Evolutionary conservation across 2,797 vertebrate species (phyloP), one percentile per base, ranked within the genome.

Genomic region (Dicrostonyx torquatus): DNA sequence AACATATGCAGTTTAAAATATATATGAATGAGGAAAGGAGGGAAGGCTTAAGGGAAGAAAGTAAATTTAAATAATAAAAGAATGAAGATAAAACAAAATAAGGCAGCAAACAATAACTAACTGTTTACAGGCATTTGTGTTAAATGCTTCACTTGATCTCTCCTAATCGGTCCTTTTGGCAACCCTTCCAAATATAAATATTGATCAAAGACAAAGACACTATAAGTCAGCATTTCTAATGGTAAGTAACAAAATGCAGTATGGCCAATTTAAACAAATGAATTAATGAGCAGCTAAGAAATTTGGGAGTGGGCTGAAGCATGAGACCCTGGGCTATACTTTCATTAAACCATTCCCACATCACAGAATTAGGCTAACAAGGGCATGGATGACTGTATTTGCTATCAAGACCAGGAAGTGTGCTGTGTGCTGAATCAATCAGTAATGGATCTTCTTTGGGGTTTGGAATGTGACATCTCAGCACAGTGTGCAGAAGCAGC

Each of bases 171-270:
- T 89, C 20, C 17, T 88, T 92, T 55, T 68, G 82, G 26, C 45
- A 93, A 31, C 9, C 6, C 12, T 87, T 94, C 14, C 82, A 94
- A 11, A 75, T 79, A 31, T 66, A 78, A 89, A 12, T 79, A 45
- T 90, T 94, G 18, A 77, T 77, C 76, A 90, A 95, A 90, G 31
- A 77, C 29, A 58, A 79, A 26, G 43, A 89, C 87, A 79, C 68
- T 70, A 5, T 48, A 70, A 80, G 14, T 68, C 66, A 60, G 1
- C 72, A 48, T 96, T 93, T 50, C 76, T 94, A 91, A 34, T 3
- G 40, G 1, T 77, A 89, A 10, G 53, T 8, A 48, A 48, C 14
- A 89, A 12, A 55, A 92, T 45, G 11, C n/a, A 43, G 18, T 82
- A 15, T 13, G 76, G 60, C 31, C 84, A 89, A 20, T 79, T 89